These are phyloP conservation scores for Maconellicoccus hirsutus DNA, from an alignment of 1,140 invertebrate genomes.

Conservation along the genomic window DNA sequence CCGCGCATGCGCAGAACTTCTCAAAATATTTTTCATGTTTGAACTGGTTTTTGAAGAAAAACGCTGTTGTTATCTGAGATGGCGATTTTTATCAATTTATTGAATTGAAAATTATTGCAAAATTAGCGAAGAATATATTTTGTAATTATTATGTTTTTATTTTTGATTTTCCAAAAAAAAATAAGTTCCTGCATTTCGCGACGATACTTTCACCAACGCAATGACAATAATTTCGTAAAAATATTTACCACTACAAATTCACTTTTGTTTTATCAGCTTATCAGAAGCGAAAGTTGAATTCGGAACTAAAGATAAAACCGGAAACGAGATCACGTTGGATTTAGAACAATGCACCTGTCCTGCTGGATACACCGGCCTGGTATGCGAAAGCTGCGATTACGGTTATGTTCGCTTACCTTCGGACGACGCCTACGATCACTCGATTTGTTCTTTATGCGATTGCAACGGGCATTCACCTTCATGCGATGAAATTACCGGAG, in stretches of 20 bases:
- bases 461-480: conserved; percentile 78
- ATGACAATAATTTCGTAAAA: background rate
- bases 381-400: conserved; percentile 72
- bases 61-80: too few species aligned
- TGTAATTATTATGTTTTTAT: too few species aligned
- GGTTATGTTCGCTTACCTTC: conserved; percentile 50
- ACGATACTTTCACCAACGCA: too few species aligned
- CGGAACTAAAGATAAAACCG: conserved; percentile 26
- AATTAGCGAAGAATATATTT: too few species aligned
- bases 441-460: conserved; percentile 69
- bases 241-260: background rate
- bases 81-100: too few species aligned
- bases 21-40: too few species aligned
- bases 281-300: conserved; percentile 28
- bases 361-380: conserved; percentile 57
- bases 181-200: too few species aligned
- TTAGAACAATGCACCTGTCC: conserved; percentile 48
- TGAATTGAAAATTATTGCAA: too few species aligned
- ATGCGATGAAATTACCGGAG: conserved; percentile 64
- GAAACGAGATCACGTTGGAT: conserved; percentile 24
- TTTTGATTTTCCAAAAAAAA: too few species aligned
- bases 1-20: too few species aligned
- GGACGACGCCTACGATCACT: conserved; percentile 28
- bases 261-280: conserved; percentile 26
- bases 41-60: too few species aligned